These are phyloP conservation scores for Oplegnathus fasciatus DNA, from an alignment of 2,113 vertebrate species.

Conservation along the genomic window DNA sequence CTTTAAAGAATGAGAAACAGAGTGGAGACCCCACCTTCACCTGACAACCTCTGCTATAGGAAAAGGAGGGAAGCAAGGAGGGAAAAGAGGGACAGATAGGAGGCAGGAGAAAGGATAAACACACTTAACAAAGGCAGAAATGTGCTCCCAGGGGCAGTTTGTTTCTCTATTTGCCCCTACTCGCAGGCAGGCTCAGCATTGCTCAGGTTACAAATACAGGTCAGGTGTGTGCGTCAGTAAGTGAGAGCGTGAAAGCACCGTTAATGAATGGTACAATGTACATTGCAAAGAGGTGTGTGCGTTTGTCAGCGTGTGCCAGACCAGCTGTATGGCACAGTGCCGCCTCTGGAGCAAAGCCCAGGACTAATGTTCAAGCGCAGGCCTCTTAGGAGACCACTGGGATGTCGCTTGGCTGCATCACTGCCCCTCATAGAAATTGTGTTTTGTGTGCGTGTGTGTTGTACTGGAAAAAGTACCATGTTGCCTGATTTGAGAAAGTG, in stretches of 20 bases:
- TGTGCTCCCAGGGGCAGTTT: constrained; percentile 71
- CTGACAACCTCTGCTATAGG: constrained; percentile 57
- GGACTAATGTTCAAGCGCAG: constrained; percentile 64
- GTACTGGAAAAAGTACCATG: constrained; percentile 23
- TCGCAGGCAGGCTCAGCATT: constrained; percentile 64
- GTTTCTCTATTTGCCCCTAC: constrained; percentile 72
- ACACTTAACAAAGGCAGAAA: constrained; percentile 80
- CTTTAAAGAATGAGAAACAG: background rate
- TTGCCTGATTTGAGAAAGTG: constrained; percentile 11
- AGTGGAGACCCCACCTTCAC: constrained; percentile 47
- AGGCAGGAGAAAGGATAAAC: constrained; percentile 59
- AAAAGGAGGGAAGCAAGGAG: constrained; percentile 39
- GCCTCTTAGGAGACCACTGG: constrained; percentile 60
- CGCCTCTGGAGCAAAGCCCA: constrained; percentile 72
- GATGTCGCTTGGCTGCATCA: constrained; percentile 64
- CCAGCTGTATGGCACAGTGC: constrained; percentile 75
- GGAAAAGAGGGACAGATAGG: constrained; percentile 26
- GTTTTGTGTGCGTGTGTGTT: constrained; percentile 36
- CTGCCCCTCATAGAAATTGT: constrained; percentile 45
- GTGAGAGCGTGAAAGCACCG: constrained; percentile 52
- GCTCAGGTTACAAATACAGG: constrained; percentile 80
- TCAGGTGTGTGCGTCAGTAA: constrained; percentile 69
- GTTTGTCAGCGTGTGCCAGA: constrained; percentile 64
- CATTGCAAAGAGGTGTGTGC: constrained; percentile 49
- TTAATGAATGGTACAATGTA: constrained; percentile 66